Evolutionary conservation across 2,888 invertebrate species (phyloP).

Genomic region (Oscheius sp.): DNA sequence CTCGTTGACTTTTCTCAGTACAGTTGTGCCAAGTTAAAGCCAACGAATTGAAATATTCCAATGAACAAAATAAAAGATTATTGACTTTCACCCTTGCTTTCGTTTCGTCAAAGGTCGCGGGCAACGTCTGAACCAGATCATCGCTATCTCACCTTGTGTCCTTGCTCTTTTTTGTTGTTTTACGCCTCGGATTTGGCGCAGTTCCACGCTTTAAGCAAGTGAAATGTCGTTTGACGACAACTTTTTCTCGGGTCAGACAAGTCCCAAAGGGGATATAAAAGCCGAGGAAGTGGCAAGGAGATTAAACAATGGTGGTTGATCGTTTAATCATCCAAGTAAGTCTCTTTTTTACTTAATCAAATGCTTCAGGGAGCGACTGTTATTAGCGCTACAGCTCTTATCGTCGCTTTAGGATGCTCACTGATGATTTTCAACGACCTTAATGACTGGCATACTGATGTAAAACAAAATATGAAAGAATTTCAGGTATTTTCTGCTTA

Average conservation of each 20-base stretch:
- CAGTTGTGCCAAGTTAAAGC: background rate
- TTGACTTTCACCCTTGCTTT: too few species aligned
- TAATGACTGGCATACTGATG: constrained; percentile 1
- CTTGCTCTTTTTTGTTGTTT: too few species aligned
- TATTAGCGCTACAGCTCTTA: constrained; percentile 3
- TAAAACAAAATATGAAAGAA: constrained; percentile 3
- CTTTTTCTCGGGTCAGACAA: constrained; percentile 15
- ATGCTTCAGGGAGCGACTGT: constrained; percentile 3
- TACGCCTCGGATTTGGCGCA: too few species aligned
- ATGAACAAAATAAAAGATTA: too few species aligned
- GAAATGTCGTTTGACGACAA: background rate
- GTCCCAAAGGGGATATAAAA: background rate
- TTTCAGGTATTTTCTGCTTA: constrained; percentile 7
- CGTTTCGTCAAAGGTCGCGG: too few species aligned
- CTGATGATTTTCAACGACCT: constrained; percentile 13
- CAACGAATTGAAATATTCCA: background rate
- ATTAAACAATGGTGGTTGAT: background rate
- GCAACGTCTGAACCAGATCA: too few species aligned
- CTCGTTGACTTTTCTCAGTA: background rate
- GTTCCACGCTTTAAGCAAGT: background rate
- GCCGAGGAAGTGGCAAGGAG: background rate
- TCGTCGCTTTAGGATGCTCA: constrained; percentile 7
- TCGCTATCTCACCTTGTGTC: too few species aligned
- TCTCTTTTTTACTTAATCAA: background rate
- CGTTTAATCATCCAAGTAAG: constrained; percentile 20